phyloP scores from a whole-genome alignment of 2,113 vertebrate genomes.

The Lepus americanus region DNA sequence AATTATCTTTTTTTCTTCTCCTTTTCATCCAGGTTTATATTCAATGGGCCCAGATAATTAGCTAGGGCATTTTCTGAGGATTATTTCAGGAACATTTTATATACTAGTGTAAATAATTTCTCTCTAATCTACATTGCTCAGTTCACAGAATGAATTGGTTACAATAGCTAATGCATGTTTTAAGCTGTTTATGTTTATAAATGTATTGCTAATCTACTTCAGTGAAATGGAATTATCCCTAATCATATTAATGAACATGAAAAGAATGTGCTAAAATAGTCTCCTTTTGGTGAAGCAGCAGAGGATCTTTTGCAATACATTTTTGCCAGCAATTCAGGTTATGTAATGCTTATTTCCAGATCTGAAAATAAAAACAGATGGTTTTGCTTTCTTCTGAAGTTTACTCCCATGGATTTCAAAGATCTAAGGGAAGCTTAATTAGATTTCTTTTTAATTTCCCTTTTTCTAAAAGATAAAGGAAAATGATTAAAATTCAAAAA shows the following conservation, averaged over 20 bases:
- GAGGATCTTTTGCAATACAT: neutral
- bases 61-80: neutral
- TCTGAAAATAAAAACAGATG: neutral
- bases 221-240: neutral
- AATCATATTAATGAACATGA: neutral
- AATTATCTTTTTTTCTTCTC: neutral
- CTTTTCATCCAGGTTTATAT: neutral
- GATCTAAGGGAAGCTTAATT: constrained; percentile 24
- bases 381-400: constrained; percentile 18
- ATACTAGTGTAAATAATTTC: neutral
- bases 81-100: neutral
- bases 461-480: constrained; percentile 36
- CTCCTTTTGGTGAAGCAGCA: neutral
- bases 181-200: neutral
- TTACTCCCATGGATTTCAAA: neutral
- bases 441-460: constrained; percentile 49
- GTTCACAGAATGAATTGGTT: neutral
- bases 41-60: neutral
- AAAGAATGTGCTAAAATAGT: neutral
- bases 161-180: neutral
- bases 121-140: neutral
- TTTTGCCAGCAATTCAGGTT: neutral
- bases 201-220: neutral
- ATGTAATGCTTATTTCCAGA: neutral
- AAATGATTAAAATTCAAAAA: constrained; percentile 67